phyloP scores from a whole-genome alignment of 1,140 invertebrate genomes.

The Calephelis virginiensis region DNA sequence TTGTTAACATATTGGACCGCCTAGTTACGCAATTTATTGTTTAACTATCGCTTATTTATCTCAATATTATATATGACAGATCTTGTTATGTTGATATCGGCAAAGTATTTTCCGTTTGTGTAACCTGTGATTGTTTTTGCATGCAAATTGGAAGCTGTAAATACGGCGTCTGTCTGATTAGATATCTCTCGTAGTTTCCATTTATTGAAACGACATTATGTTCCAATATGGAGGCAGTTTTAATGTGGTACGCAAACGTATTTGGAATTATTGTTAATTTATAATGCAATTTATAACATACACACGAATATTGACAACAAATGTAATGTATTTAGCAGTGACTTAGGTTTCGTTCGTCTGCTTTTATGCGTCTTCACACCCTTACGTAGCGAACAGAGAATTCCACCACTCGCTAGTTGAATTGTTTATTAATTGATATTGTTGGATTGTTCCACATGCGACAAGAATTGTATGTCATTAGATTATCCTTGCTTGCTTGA shows the following conservation, averaged over 20 bases:
- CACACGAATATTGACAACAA: too few relatives aligned
- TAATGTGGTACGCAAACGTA: conserved; percentile 41
- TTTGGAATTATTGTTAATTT: conserved; percentile 34
- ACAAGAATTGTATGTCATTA: too few relatives aligned
- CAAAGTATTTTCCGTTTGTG: conserved; percentile 56
- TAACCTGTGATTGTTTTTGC: conserved; percentile 57
- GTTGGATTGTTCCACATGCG: too few relatives aligned
- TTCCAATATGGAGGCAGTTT: conserved; percentile 49
- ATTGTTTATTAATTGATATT: too few relatives aligned
- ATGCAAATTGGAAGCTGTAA: conserved; percentile 63
- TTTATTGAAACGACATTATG: conserved; percentile 50
- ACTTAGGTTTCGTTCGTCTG: too few relatives aligned
- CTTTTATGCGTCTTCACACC: too few relatives aligned
- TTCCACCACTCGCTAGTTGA: too few relatives aligned
- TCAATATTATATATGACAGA: conserved; percentile 49
- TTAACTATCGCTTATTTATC: conserved; percentile 61
- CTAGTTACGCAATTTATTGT: conserved; percentile 65
- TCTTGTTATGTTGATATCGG: conserved; percentile 61
- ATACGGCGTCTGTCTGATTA: conserved; percentile 56
- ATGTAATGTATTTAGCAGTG: too few relatives aligned
- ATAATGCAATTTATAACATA: not conserved
- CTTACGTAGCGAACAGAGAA: too few relatives aligned
- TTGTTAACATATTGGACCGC: conserved; percentile 55
- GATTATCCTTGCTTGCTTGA: too few relatives aligned
- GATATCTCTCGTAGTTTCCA: conserved; percentile 58